Percentiles rank a stretch among this genome's conserved stretches.
Evolutionary conservation across 2,797 vertebrate genomes (phyloP).

Genomic region (Sebastiscus tertius): DNA sequence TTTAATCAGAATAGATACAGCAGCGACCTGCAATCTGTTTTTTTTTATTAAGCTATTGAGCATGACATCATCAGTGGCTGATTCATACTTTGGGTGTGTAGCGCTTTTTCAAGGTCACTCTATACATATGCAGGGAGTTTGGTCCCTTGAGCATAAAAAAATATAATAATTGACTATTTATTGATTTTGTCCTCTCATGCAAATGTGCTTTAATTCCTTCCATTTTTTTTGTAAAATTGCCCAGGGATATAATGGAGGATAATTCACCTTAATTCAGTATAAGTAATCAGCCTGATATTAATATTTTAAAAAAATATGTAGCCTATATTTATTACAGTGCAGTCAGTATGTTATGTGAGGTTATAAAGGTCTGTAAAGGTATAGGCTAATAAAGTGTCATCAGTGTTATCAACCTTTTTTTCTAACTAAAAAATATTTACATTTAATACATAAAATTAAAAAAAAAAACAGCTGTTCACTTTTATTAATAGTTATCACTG

Average conservation of each 20-base stretch:
- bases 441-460: background rate
- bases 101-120: slow-evolving; percentile 8
- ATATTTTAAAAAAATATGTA: background rate
- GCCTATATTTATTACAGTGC: background rate
- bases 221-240: background rate
- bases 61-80: background rate
- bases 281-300: too few species aligned
- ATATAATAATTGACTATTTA: background rate
- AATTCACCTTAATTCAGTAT: background rate
- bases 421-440: background rate
- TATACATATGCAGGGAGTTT: background rate
- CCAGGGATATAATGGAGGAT: background rate
- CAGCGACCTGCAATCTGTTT: background rate
- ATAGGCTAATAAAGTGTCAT: background rate
- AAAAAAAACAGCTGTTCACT: background rate
- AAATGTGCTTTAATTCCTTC: background rate
- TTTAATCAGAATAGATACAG: background rate
- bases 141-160: background rate
- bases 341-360: background rate
- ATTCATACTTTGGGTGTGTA: background rate
- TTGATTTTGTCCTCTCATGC: background rate
- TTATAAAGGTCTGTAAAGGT: background rate
- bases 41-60: background rate
- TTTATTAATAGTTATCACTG: background rate
- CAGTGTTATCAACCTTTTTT: background rate